Evolutionary conservation across 2,797 vertebrate species (phyloP).

Genomic region (Gila robusta): DNA sequence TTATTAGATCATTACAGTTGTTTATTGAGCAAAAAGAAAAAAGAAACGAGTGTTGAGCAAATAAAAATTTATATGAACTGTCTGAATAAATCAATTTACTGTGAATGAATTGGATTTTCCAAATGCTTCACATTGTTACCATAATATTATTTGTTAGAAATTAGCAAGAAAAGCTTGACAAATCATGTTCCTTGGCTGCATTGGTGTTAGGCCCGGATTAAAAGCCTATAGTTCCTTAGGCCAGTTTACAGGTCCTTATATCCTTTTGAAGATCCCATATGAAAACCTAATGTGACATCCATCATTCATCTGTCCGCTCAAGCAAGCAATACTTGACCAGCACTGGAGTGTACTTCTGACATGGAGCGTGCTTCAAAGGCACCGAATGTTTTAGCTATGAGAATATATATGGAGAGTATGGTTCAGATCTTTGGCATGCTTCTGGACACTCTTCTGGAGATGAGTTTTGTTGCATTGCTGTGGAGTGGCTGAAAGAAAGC

Average conservation of each 20-base stretch:
- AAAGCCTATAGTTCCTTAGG: background rate
- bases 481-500: conserved; percentile 7
- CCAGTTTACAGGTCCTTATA: background rate
- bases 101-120: background rate
- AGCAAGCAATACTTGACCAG: background rate
- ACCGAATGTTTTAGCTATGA: background rate
- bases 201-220: background rate
- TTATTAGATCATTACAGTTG: background rate
- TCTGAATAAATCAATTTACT: background rate
- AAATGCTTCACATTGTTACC: background rate
- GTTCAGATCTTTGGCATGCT: background rate
- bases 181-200: background rate
- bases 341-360: conserved; percentile 4
- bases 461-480: background rate
- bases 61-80: background rate
- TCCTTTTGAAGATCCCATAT: background rate
- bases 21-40: background rate
- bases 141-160: background rate
- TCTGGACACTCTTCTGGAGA: conserved; percentile 8
- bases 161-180: background rate
- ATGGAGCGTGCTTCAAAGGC: conserved; percentile 16
- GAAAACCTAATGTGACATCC: background rate
- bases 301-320: background rate
- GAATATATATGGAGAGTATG: background rate
- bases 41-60: background rate